Evolutionary conservation across 1,140 invertebrate genomes (phyloP).

Genomic region (Zaprionus davidi): DNA sequence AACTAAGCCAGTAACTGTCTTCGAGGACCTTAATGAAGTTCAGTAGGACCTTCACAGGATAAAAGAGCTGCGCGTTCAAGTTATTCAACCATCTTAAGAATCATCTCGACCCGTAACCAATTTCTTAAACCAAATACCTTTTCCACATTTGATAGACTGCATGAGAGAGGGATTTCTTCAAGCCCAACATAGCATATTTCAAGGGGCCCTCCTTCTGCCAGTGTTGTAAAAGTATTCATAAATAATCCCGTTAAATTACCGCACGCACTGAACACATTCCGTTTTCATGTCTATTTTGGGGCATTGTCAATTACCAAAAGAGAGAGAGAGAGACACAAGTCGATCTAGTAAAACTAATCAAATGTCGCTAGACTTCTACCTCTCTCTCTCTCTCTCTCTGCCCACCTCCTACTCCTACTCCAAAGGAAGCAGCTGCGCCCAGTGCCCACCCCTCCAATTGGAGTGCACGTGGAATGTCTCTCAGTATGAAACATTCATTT

Average conservation of each 20-base stretch:
- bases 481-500: slow-evolving; percentile 79
- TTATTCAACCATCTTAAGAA: too few species aligned
- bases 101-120: too few species aligned
- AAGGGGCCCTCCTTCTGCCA: neutral
- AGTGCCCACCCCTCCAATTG: neutral
- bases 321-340: slow-evolving; percentile 47
- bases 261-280: slow-evolving; percentile 51
- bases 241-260: slow-evolving; percentile 52
- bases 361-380: slow-evolving; percentile 48
- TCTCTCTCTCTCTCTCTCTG: neutral
- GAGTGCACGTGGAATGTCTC: slow-evolving; percentile 30
- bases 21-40: too few species aligned
- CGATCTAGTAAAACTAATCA: slow-evolving; percentile 77
- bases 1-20: too few species aligned
- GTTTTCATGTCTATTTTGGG: slow-evolving; percentile 38
- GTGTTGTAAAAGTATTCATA: slow-evolving; percentile 51
- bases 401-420: neutral
- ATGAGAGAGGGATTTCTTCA: neutral
- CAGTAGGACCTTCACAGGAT: too few species aligned
- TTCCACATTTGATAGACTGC: neutral
- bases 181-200: neutral
- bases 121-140: neutral
- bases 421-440: slow-evolving; percentile 53
- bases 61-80: too few species aligned
- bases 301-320: slow-evolving; percentile 69